Evolutionary conservation across 1,140 invertebrate species (phyloP).

Genomic region (Drosophila aff.): DNA sequence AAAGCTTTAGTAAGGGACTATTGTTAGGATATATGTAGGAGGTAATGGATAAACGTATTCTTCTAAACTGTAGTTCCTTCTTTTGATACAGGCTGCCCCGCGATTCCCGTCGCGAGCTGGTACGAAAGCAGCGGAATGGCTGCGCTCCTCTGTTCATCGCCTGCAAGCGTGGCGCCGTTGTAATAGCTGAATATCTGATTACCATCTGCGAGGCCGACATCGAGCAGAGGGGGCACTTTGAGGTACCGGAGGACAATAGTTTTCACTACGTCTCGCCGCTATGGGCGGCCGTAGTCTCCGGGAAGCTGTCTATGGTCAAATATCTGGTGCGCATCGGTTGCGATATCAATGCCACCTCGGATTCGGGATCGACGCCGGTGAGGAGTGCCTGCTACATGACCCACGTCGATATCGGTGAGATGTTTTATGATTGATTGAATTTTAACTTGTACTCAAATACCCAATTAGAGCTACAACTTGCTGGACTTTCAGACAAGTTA

Average conservation of each 20-base stretch:
- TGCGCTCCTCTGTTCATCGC: constrained; percentile 95
- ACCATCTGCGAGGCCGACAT: constrained; percentile 92
- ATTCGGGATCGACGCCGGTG: constrained; percentile 94
- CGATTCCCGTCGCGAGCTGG: constrained; percentile 75
- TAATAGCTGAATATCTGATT: constrained; percentile 95
- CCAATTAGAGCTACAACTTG: background rate
- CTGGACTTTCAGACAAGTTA: background rate
- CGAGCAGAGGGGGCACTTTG: constrained; percentile 93
- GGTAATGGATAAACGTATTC: background rate
- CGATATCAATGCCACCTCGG: constrained; percentile 93
- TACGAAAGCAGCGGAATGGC: constrained; percentile 87
- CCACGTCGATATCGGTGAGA: constrained; percentile 90
- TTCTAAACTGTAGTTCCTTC: background rate
- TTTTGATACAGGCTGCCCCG: constrained; percentile 56
- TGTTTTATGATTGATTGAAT: constrained; percentile 5
- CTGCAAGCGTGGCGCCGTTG: constrained; percentile 92
- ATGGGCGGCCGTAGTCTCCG: constrained; percentile 97
- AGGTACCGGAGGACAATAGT: constrained; percentile 90
- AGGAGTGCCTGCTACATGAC: constrained; percentile 97
- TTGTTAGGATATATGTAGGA: background rate
- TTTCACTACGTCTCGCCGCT: constrained; percentile 94
- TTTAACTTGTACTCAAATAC: too few relatives aligned
- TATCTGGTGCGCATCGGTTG: constrained; percentile 92
- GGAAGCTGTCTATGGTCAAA: constrained; percentile 91
- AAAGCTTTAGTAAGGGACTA: background rate